Conservation (phyloP, 2,888 invertebrate genomes). For the Dexiosoma caninum region DNA sequence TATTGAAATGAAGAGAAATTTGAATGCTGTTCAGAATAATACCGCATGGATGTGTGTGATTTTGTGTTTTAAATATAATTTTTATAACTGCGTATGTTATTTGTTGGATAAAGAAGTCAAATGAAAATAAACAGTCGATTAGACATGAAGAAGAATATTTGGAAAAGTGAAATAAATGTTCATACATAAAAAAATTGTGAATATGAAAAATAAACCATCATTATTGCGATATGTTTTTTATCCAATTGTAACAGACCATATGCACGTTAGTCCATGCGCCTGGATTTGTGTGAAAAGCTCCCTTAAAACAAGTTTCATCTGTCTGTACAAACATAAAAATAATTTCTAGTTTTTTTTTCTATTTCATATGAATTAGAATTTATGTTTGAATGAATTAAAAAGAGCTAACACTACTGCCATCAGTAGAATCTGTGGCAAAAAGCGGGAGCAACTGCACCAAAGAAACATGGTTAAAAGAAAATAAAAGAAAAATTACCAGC, state of each 20-base stretch:
- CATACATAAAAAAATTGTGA: too few relatives aligned
- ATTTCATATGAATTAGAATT: conserved; percentile 37
- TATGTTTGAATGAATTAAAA: conserved; percentile 36
- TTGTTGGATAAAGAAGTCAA: too few relatives aligned
- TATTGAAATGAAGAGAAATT: too few relatives aligned
- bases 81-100: too few relatives aligned
- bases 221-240: background rate
- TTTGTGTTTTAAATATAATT: too few relatives aligned
- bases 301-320: background rate
- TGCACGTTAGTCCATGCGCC: background rate
- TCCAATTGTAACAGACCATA: background rate
- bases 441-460: background rate
- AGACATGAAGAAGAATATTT: too few relatives aligned
- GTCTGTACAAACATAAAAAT: background rate
- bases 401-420: conserved; percentile 5
- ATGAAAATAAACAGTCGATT: too few relatives aligned
- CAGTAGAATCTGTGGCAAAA: background rate
- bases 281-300: background rate
- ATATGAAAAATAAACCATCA: too few relatives aligned
- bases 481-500: background rate
- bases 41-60: too few relatives aligned
- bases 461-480: background rate
- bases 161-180: too few relatives aligned
- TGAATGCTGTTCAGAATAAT: too few relatives aligned
- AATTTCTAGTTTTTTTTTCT: background rate